Conservation (phyloP, 1,140 invertebrate species). For the Nixonia krombeini region DNA sequence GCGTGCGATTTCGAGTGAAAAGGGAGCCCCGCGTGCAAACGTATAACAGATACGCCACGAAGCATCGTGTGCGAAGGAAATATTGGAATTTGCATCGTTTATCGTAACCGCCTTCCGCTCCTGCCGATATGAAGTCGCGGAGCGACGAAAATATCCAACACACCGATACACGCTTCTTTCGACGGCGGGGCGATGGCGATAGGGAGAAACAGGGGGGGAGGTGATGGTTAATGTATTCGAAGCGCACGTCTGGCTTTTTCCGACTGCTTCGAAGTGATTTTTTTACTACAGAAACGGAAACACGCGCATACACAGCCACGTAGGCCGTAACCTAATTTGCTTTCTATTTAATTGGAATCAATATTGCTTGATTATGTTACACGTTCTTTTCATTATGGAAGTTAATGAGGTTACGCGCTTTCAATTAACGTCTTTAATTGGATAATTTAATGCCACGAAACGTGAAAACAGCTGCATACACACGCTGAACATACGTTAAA, state of each 20-base stretch:
- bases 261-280: constrained; percentile 13
- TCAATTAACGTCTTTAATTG: too few relatives aligned
- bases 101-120: constrained; percentile 36
- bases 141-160: constrained; percentile 34
- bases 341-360: too few relatives aligned
- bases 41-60: constrained; percentile 27
- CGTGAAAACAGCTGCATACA: too few relatives aligned
- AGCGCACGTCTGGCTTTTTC: constrained; percentile 25
- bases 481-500: too few relatives aligned
- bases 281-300: background rate
- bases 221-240: constrained; percentile 38
- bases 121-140: constrained; percentile 13
- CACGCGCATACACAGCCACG: too few relatives aligned
- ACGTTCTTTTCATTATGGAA: too few relatives aligned
- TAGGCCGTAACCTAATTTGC: too few relatives aligned
- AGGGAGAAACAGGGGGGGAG: background rate
- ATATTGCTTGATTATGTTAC: too few relatives aligned
- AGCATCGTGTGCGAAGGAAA: constrained; percentile 38
- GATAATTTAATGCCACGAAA: too few relatives aligned
- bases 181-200: too few relatives aligned
- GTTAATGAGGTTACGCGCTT: too few relatives aligned
- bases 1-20: constrained; percentile 36
- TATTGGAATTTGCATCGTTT: constrained; percentile 55
- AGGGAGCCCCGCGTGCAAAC: constrained; percentile 31
- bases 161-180: constrained; percentile 37